Percentiles rank a stretch among this genome's conserved stretches.
Conservation (phyloP, 2,888 invertebrate species). For the Gasteruption jaculator region DNA sequence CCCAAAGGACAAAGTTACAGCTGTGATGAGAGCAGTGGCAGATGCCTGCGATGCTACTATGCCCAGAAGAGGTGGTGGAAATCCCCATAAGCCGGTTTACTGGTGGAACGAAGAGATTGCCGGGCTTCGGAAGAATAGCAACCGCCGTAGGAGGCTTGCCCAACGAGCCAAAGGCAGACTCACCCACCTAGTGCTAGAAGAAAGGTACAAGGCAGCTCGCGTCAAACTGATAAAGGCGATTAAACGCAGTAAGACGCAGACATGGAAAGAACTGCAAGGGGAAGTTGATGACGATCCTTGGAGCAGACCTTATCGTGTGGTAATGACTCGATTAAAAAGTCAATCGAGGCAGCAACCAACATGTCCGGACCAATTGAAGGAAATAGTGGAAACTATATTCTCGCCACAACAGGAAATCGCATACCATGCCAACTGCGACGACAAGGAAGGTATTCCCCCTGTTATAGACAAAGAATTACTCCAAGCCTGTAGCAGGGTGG, state of each 20-base stretch:
- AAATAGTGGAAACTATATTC: conserved; percentile 21
- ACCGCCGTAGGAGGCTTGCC: conserved; percentile 1
- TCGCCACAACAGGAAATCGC: conserved; percentile 13
- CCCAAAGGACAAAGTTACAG: conserved; percentile 4
- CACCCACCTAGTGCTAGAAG: neutral
- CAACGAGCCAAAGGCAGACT: conserved; percentile 3
- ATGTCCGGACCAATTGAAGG: conserved; percentile 17
- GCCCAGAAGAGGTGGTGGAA: conserved; percentile 14
- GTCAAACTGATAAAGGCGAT: conserved; percentile 10
- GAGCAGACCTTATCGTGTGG: conserved; percentile 27
- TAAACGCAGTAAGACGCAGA: conserved; percentile 12
- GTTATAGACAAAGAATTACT: conserved; percentile 18
- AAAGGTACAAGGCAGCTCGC: conserved; percentile 7
- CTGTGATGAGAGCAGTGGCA: conserved; percentile 11
- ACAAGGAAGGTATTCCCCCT: conserved; percentile 11
- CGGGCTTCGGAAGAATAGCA: conserved; percentile 3
- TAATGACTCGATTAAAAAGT: conserved; percentile 17
- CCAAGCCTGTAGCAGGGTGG: conserved; percentile 16
- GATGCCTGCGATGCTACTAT: conserved; percentile 21
- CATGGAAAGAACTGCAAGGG: conserved; percentile 24
- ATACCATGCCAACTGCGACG: neutral
- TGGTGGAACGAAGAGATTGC: conserved; percentile 19
- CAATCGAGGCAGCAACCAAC: conserved; percentile 13
- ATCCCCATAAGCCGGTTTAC: conserved; percentile 9
- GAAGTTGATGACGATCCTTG: conserved; percentile 26